A percentile compares a stretch with the other conserved stretches of the same genome.
Conservation (phyloP, 2,797 vertebrate genomes). For the Centropyge bicolor region DNA sequence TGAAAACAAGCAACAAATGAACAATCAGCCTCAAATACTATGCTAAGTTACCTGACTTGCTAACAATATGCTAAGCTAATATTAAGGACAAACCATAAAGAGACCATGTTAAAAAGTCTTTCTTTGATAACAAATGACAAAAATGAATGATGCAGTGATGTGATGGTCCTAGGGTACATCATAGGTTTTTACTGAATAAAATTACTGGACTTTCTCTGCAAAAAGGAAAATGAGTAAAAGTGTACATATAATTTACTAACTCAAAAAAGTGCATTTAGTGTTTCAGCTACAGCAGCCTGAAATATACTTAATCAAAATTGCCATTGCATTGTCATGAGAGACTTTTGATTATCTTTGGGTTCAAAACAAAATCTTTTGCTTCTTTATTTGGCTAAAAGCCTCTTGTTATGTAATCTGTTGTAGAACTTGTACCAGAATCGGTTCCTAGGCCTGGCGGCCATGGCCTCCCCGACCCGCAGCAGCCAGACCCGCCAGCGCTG, state of each 20-base stretch:
- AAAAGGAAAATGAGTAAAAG: background rate
- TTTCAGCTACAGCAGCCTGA: background rate
- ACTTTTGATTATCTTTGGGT: background rate
- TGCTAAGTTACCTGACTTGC: background rate
- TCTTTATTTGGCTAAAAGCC: background rate
- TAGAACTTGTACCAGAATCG: conserved; percentile 99
- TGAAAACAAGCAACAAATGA: background rate
- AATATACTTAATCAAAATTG: no score
- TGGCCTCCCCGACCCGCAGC: conserved; percentile 94
- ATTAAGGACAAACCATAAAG: background rate
- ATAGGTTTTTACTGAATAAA: background rate
- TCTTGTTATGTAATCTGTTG: conserved; percentile 21
- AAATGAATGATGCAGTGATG: background rate
- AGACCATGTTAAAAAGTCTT: background rate
- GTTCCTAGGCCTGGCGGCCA: conserved; percentile 95
- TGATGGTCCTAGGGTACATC: background rate
- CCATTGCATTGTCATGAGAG: background rate
- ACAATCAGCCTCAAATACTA: background rate
- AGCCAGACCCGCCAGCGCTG: conserved; percentile 92
- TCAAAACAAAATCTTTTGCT: background rate
- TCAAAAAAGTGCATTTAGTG: background rate
- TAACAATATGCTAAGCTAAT: no score
- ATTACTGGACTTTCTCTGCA: background rate
- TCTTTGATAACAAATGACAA: background rate
- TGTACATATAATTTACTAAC: background rate